phyloP scores from a whole-genome alignment of 1,140 invertebrate genomes.

The Tyrophagus putrescentiae region DNA sequence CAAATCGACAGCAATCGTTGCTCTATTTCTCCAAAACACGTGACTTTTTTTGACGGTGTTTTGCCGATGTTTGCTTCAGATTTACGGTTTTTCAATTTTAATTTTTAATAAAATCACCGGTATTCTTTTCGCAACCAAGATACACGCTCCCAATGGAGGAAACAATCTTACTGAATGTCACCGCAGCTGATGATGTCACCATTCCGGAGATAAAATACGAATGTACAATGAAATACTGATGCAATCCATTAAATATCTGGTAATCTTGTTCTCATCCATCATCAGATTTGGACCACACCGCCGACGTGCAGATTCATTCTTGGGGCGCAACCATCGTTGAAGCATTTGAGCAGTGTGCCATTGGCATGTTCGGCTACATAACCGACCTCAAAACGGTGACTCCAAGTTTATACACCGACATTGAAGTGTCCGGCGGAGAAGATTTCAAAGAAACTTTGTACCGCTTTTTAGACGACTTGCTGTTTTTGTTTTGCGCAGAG shows the following conservation, averaged over 20 bases:
- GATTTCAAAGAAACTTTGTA: constrained; percentile 77
- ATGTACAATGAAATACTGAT: constrained; percentile 46
- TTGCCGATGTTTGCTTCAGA: too few species aligned
- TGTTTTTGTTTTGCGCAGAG: constrained; percentile 83
- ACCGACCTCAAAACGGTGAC: constrained; percentile 76
- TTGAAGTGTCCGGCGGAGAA: constrained; percentile 63
- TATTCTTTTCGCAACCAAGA: too few species aligned
- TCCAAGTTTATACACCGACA: constrained; percentile 54
- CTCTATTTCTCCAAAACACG: too few species aligned
- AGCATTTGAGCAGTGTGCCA: constrained; percentile 84
- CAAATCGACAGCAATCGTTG: too few species aligned
- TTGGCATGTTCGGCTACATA: constrained; percentile 95
- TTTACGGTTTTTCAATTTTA: too few species aligned
- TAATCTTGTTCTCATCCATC: constrained; percentile 31
- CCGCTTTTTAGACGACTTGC: constrained; percentile 83
- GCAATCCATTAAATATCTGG: not conserved
- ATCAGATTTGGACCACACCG: constrained; percentile 88
- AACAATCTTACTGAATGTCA: too few species aligned
- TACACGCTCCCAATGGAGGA: too few species aligned
- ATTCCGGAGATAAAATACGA: constrained; percentile 49
- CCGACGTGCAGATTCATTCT: constrained; percentile 82
- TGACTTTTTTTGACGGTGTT: too few species aligned
- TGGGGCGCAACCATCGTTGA: constrained; percentile 79
- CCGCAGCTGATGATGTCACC: constrained; percentile 41
- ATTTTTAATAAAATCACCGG: too few species aligned